Evolutionary conservation across 1,140 invertebrate genomes (phyloP), one percentile per base, ranked within the genome.

Genomic region (Cydia strobilella): DNA sequence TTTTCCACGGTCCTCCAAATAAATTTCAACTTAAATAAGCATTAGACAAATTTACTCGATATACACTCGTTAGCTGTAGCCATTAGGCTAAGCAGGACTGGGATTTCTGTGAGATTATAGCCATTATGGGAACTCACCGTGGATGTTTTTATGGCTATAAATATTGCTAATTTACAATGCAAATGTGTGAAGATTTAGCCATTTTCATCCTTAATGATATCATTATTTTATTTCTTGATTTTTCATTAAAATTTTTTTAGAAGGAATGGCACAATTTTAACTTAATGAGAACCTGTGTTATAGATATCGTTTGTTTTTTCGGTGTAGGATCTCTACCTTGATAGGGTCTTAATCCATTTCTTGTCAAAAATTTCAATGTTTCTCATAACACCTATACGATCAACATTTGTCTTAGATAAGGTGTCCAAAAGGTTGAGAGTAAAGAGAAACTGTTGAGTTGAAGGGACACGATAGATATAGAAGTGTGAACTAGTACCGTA

Each of bases 1-100:
- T 69, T 69, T 42, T 69, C 65, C 65, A 69, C 65, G 35, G 65
- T 69, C n/a, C 15, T 39, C 12, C 31, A 69, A 69, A 69, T 35
- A 35, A 20, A 20, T 39, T 35, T 69, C 20, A 69, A n/a, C 63
- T 31, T 66, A 66, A 66, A 66, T 13, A 31, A 15, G 31, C 65
- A 39, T 69, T 69, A 69, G 65, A 69, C n/a, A 35, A 39, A 69
- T 66, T n/a, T 35, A 35, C 18, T 42, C n/a, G 65, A 35, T 35
- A 39, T 39, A 25, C 42, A 69, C 31, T 69, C 65, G 31, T 69
- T 69, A 69, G 27, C 9, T 12, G 10, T 18, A 18, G 25, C 65
- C 18, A 69, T 69, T 18, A 69, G 31, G 7, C 27, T 25, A 7
- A 1, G 27, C 63, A 31, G 15, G 27, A 15, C 63, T 31, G 12